These are phyloP conservation scores for Carpatolechia fugitivella DNA, from an alignment of 2,888 invertebrate species.

Conservation along the genomic window DNA sequence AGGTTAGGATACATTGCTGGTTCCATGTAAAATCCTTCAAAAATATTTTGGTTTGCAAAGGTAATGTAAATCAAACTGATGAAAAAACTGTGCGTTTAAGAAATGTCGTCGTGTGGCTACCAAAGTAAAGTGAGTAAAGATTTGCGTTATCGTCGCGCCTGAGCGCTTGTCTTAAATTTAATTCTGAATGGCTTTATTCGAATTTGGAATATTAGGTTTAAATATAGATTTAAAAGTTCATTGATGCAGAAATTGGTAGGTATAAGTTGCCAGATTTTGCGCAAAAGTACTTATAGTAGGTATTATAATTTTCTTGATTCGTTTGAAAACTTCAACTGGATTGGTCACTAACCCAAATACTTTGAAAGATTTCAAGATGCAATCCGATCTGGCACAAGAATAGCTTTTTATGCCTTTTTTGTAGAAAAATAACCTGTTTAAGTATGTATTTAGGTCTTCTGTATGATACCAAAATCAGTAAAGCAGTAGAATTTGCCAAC, in stretches of 20 bases:
- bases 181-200: conserved; percentile 26
- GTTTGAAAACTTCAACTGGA: too few species aligned
- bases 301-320: too few species aligned
- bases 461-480: conserved; percentile 1
- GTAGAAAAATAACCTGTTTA: not conserved
- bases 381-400: too few species aligned
- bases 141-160: conserved; percentile 59
- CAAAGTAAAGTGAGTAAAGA: conserved; percentile 44
- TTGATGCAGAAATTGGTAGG: too few species aligned
- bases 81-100: not conserved
- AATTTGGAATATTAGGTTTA: not conserved
- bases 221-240: not conserved
- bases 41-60: too few species aligned
- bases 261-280: too few species aligned
- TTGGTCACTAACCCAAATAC: too few species aligned
- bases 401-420: not conserved
- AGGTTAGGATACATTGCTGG: conserved; percentile 24
- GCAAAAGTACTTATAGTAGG: too few species aligned
- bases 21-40: not conserved
- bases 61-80: not conserved
- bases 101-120: too few species aligned
- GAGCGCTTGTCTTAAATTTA: conserved; percentile 58
- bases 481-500: conserved; percentile 1
- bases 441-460: conserved; percentile 1
- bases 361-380: too few species aligned